phyloP scores from a whole-genome alignment of 2,888 invertebrate species.

The Himalopsyche tibetana region DNA sequence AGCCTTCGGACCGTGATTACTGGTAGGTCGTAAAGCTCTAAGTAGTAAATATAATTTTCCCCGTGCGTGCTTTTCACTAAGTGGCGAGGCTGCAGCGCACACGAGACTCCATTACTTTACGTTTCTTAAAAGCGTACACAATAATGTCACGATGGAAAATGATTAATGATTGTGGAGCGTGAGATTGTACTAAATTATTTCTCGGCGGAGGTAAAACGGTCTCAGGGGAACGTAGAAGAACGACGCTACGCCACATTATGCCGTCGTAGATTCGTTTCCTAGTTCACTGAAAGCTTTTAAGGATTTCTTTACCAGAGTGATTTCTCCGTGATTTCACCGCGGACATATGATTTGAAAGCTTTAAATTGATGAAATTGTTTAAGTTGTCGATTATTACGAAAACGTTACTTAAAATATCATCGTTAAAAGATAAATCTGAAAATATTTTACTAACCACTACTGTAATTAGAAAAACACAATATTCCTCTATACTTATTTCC shows the following conservation, averaged over 20 bases:
- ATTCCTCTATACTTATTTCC: too few relatives aligned
- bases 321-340: background rate
- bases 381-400: too few relatives aligned
- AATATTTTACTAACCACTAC: too few relatives aligned
- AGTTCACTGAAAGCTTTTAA: conserved; percentile 27
- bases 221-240: conserved; percentile 37
- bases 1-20: background rate
- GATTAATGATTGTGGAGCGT: conserved; percentile 62
- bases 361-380: too few relatives aligned
- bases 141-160: conserved; percentile 59
- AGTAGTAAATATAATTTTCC: conserved; percentile 34
- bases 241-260: conserved; percentile 5
- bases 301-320: background rate
- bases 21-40: background rate
- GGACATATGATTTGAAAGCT: too few relatives aligned
- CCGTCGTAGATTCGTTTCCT: background rate
- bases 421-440: too few relatives aligned
- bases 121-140: conserved; percentile 51
- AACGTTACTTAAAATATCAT: too few relatives aligned
- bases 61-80: conserved; percentile 31
- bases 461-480: too few relatives aligned
- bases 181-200: conserved; percentile 62
- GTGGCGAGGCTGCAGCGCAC: conserved; percentile 29
- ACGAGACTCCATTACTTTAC: conserved; percentile 50
- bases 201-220: conserved; percentile 49